Evolutionary conservation across 53 echinoderm and acorn worm genomes (phyloP), one percentile per base, ranked within the genome.

Genomic region (Holothuria leucospilota): DNA sequence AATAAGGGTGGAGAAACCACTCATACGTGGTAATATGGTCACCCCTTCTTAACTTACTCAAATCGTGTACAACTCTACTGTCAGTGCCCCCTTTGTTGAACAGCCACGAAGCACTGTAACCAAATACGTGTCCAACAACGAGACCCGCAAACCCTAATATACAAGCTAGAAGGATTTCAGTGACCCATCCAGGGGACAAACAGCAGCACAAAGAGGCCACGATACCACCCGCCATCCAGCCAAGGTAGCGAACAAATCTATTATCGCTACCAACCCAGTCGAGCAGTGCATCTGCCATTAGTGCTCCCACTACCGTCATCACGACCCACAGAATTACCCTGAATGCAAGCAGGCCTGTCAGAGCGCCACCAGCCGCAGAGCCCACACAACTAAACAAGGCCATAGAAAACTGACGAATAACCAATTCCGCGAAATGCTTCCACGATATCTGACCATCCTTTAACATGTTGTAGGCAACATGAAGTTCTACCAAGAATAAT

Each of bases 1-100:
- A 78, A 59, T 78, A 15, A 27, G 80, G 80, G 59, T 80, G 80
- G 12, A 80, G 29, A 30, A 80, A 80, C 80, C 80, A 80, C 56
- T 80, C 80, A 56, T 80, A 80, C 18, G 27, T 80, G 6, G 80
- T 80, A 25, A 80, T 71, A 39, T 71, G 71, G n/a, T 71, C 71
- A 2, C 71, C 71, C 41, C 20, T 34, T 13, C n/a, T 29, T 29
- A 71, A 71, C 70, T 70, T 28, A 29, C 21, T 70, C 40, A 70
- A 30, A 30, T 70, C 40, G 6, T 70, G 38, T 10, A 70, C 70
- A 39, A 70, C 41, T 70, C 28, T 28, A 70, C 29, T 20, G 41
- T 70, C 41, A 8, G 41, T 41, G 10, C 41, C 70, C 13, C 13
- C 10, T 8, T 41, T 41, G 29, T 28, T 70, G 70, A 38, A 38